These are phyloP conservation scores for Meloidogyne hapla DNA, from an alignment of 1,140 invertebrate species.

Conservation along the genomic window DNA sequence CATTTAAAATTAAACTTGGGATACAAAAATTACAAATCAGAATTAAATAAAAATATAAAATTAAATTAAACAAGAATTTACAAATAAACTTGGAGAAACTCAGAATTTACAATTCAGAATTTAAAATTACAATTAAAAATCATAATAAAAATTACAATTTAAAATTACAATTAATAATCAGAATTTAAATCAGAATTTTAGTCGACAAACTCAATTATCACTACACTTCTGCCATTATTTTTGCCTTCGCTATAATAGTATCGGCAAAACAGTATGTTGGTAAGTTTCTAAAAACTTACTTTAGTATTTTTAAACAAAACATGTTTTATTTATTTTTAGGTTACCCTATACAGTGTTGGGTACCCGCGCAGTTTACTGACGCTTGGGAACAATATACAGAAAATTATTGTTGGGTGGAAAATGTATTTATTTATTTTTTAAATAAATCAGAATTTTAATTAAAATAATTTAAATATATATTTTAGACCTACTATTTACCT, in stretches of 20 bases:
- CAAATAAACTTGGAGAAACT: too few relatives aligned
- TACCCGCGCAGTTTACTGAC: constrained; percentile 65
- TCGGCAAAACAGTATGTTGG: constrained; percentile 64
- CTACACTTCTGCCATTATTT: constrained; percentile 64
- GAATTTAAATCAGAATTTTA: too few relatives aligned
- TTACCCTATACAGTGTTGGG: constrained; percentile 64
- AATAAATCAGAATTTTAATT: background rate
- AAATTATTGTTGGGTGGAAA: constrained; percentile 65
- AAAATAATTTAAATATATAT: background rate
- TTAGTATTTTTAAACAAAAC: background rate
- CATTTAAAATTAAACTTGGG: too few relatives aligned
- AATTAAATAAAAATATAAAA: too few relatives aligned
- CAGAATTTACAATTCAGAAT: too few relatives aligned
- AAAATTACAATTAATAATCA: background rate
- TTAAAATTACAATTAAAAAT: too few relatives aligned
- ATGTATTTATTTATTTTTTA: constrained; percentile 28
- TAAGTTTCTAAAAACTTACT: constrained; percentile 24
- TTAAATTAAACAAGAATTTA: too few relatives aligned
- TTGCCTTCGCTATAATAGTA: constrained; percentile 64
- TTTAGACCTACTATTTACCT: constrained; percentile 59
- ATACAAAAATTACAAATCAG: too few relatives aligned
- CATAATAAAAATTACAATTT: background rate
- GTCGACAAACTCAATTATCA: constrained; percentile 64
- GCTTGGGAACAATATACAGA: constrained; percentile 64
- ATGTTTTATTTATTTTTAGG: constrained; percentile 35